Percentiles rank a stretch among this genome's conserved stretches.
Conservation (phyloP, 2,888 invertebrate species). For the Mystacides longicornis region DNA sequence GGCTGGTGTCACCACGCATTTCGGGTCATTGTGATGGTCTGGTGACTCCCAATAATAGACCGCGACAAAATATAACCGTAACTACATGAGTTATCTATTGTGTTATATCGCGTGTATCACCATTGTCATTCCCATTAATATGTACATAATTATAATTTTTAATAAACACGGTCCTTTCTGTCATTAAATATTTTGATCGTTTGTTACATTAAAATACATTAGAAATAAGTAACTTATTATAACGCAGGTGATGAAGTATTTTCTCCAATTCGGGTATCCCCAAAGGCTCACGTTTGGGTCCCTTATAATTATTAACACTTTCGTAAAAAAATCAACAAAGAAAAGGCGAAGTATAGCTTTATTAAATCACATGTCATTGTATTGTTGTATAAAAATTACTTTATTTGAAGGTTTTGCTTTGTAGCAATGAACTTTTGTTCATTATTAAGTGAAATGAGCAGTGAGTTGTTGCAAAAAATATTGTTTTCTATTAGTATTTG, state of each 20-base stretch:
- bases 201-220: background rate
- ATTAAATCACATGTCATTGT: too few species aligned
- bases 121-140: background rate
- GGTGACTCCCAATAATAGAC: background rate
- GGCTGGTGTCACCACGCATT: background rate
- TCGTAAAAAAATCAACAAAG: too few species aligned
- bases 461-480: too few species aligned
- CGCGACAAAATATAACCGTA: background rate
- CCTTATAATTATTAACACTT: too few species aligned
- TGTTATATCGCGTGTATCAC: background rate
- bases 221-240: too few species aligned
- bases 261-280: background rate
- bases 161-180: background rate
- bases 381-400: too few species aligned
- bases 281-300: background rate
- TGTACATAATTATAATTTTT: background rate
- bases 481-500: too few species aligned
- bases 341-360: too few species aligned
- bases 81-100: background rate
- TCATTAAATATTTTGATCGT: background rate
- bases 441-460: too few species aligned
- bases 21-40: background rate
- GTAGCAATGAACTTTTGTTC: too few species aligned
- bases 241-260: too few species aligned
- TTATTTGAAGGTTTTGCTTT: too few species aligned